These are phyloP conservation scores for Andrena praecox DNA, from an alignment of 2,888 invertebrate genomes.

Conservation along the genomic window DNA sequence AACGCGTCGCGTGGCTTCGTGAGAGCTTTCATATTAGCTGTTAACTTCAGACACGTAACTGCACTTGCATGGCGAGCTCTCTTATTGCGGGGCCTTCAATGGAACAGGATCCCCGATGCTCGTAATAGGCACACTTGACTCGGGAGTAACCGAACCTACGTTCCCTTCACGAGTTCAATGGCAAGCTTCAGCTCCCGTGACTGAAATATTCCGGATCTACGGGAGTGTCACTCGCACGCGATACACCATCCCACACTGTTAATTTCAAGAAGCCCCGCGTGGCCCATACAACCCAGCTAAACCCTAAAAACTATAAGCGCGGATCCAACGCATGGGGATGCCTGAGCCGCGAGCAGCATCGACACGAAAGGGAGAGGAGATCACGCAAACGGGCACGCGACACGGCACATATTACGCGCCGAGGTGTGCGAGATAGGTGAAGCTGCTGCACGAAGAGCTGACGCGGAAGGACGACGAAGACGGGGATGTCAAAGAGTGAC, in stretches of 20 bases:
- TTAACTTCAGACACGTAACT: too few species aligned
- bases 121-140: too few species aligned
- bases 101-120: too few species aligned
- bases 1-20: too few species aligned
- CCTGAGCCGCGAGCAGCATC: not conserved
- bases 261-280: too few species aligned
- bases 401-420: not conserved
- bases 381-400: constrained; percentile 19
- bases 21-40: not conserved
- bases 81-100: too few species aligned
- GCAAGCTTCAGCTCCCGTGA: too few species aligned
- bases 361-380: constrained; percentile 22
- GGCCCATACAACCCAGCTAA: too few species aligned
- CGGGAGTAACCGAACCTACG: too few species aligned
- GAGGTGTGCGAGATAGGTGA: constrained; percentile 9
- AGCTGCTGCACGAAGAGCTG: constrained; percentile 19
- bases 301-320: not conserved
- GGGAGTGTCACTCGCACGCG: not conserved
- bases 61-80: too few species aligned
- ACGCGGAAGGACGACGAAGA: constrained; percentile 2
- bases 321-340: constrained; percentile 12
- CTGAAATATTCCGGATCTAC: not conserved
- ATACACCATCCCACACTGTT: not conserved
- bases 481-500: constrained; percentile 22
- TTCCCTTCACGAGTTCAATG: too few species aligned